These are phyloP conservation scores for Lycocorax pyrrhopterus DNA, from an alignment of 2,113 vertebrate genomes.

Conservation along the genomic window DNA sequence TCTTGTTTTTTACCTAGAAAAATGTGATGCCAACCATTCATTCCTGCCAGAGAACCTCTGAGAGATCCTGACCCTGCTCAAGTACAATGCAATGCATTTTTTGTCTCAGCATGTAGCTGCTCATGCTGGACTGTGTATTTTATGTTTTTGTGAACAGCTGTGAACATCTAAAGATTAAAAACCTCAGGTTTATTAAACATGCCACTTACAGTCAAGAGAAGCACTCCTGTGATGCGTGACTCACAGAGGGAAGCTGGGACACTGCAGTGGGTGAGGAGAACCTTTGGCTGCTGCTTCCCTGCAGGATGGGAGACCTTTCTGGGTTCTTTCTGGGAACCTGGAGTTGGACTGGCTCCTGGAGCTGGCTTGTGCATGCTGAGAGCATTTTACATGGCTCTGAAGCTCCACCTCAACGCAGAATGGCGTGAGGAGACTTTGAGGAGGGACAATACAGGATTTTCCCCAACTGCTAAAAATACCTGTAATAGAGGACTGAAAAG, in stretches of 20 bases:
- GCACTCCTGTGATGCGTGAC: rapidly evolving
- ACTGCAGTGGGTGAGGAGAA: neutral
- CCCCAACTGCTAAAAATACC: neutral
- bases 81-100: neutral
- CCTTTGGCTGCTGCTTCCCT: neutral
- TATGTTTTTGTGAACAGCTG: neutral
- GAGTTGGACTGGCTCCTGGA: neutral
- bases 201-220: neutral
- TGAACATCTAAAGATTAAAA: neutral
- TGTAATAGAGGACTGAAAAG: neutral
- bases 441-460: neutral
- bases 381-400: neutral
- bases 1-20: neutral
- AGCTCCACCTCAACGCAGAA: neutral
- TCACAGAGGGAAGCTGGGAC: neutral
- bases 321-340: neutral
- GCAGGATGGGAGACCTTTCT: neutral
- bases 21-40: rapidly evolving
- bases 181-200: neutral
- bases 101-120: neutral
- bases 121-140: neutral
- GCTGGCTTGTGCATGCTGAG: neutral
- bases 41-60: neutral
- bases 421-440: neutral
- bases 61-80: neutral